Evolutionary conservation across 2,797 vertebrate genomes (phyloP).

Genomic region (Rhincodon typus): DNA sequence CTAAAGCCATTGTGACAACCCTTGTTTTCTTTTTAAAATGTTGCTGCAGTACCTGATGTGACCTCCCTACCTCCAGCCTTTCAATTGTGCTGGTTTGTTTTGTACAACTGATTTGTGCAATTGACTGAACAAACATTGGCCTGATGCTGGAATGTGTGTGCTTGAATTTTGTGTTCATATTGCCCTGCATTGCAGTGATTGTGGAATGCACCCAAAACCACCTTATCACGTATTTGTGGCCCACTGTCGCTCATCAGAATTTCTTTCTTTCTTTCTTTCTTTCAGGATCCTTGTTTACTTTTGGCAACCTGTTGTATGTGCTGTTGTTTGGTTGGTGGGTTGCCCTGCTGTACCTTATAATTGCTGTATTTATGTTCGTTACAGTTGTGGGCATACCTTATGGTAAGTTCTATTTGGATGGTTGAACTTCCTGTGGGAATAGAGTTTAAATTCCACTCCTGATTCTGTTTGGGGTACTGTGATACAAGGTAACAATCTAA

Average conservation of each 20-base stretch:
- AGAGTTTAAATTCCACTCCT: background rate
- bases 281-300: constrained; percentile 62
- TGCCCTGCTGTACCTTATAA: constrained; percentile 60
- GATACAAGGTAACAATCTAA: no score
- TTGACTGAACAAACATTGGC: no score
- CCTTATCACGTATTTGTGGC: background rate
- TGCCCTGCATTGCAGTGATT: background rate
- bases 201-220: background rate
- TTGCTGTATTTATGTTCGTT: constrained; percentile 66
- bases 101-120: background rate
- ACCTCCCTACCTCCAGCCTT: background rate
- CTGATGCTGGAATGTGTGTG: background rate
- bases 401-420: constrained; percentile 53
- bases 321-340: constrained; percentile 83
- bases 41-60: background rate
- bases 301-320: constrained; percentile 71
- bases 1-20: background rate
- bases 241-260: background rate
- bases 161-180: background rate
- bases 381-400: constrained; percentile 64
- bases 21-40: no score
- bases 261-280: rapidly evolving
- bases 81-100: background rate
- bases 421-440: background rate
- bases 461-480: background rate